Evolutionary conservation across 2,113 vertebrate species (phyloP).

Genomic region (Pongo abelii): DNA sequence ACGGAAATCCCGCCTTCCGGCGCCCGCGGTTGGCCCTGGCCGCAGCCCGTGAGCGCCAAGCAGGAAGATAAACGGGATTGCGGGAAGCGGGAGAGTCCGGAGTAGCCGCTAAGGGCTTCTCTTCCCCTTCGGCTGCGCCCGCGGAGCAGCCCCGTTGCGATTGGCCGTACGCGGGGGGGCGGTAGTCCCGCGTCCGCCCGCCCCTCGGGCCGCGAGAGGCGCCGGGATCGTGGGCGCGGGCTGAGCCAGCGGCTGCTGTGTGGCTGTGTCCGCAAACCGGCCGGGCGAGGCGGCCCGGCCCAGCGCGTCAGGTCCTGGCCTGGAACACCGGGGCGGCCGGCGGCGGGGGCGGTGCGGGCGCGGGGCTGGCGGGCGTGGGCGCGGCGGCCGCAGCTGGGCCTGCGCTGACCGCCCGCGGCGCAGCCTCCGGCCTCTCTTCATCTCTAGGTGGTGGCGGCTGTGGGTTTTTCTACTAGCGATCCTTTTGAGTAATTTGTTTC

Average conservation of each 20-base stretch:
- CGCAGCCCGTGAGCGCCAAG: not conserved
- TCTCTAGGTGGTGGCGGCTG: conserved; percentile 41
- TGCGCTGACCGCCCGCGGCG: not conserved
- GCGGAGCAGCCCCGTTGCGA: not conserved
- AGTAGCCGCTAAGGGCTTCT: not conserved
- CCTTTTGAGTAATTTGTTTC: conserved; percentile 73
- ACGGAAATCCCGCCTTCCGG: conserved; percentile 52
- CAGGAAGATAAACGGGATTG: not conserved
- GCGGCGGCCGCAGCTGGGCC: not conserved
- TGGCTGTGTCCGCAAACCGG: not conserved
- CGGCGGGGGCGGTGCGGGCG: not conserved
- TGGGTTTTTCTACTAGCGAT: conserved; percentile 58
- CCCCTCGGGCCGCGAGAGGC: not conserved
- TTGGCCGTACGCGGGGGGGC: not conserved
- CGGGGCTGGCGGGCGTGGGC: not conserved
- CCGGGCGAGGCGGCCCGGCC: not conserved
- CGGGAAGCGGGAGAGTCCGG: not conserved
- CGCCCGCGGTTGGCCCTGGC: conserved; percentile 4
- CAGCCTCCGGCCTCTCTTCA: not conserved
- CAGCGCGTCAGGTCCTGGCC: not conserved
- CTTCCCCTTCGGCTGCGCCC: not conserved
- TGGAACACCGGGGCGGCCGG: not conserved
- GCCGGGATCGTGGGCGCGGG: conserved; percentile 19
- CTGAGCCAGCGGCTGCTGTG: not conserved
- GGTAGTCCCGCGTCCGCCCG: not conserved